phyloP scores from a whole-genome alignment of 2,797 vertebrate species.

The Artibeus jamaicensis region DNA sequence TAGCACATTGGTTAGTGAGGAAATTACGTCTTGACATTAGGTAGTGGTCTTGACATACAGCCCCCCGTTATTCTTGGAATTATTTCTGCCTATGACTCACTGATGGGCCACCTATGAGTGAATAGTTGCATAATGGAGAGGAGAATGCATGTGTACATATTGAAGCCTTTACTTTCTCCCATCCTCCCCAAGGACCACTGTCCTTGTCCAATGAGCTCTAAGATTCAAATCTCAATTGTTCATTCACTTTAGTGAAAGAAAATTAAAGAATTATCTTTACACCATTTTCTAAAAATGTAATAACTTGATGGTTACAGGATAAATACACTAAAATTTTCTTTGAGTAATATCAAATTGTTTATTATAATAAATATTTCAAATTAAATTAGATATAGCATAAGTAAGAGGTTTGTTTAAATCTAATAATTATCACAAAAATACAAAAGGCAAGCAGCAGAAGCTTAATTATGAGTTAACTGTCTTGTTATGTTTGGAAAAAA shows the following conservation, averaged over 20 bases:
- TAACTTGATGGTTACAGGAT: not conserved
- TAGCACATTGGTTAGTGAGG: not conserved
- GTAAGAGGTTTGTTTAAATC: not conserved
- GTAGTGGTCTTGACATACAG: not conserved
- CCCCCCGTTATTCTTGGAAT: not conserved
- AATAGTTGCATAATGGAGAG: not conserved
- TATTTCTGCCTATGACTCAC: not conserved
- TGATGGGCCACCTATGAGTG: fast-evolving
- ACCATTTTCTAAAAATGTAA: not conserved
- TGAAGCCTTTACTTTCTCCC: not conserved
- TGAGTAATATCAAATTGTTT: not conserved
- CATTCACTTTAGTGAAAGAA: not conserved
- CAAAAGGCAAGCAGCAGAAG: not conserved
- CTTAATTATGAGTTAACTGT: not conserved
- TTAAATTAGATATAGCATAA: not conserved
- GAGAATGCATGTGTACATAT: not conserved
- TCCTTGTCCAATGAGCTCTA: not conserved
- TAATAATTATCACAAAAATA: not conserved
- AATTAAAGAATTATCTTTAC: not conserved
- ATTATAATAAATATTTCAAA: not conserved
- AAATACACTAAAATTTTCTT: not conserved
- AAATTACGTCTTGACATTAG: not conserved
- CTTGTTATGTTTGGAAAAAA: not conserved
- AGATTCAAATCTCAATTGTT: not conserved
- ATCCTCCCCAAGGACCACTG: not conserved